These are phyloP conservation scores for Pemphredon lugubris DNA, from an alignment of 2,888 invertebrate genomes.

Conservation along the genomic window DNA sequence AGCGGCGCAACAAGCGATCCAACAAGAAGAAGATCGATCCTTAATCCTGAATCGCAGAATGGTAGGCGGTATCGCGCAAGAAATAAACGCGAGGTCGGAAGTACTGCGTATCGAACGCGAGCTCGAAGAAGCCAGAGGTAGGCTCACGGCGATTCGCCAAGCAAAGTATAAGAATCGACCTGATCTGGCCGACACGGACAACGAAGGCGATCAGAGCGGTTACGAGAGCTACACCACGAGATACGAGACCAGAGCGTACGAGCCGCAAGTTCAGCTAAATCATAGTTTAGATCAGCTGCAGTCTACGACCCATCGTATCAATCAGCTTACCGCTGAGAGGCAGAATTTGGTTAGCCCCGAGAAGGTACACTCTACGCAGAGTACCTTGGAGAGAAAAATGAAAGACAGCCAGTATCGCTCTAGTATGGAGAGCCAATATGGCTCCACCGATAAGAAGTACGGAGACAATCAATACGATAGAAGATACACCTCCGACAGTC, in stretches of 20 bases:
- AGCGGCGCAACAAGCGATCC: conserved; percentile 96
- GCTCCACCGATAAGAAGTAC: conserved; percentile 64
- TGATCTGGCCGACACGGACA: conserved; percentile 84
- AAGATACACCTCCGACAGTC: conserved; percentile 49
- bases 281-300: conserved; percentile 67
- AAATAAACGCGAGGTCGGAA: conserved; percentile 94
- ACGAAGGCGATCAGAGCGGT: conserved; percentile 83
- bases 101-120: conserved; percentile 97
- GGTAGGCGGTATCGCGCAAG: conserved; percentile 98
- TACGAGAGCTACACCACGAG: conserved; percentile 80
- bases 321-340: conserved; percentile 68
- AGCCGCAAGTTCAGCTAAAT: conserved; percentile 70
- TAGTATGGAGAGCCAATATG: conserved; percentile 65
- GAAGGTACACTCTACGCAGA: conserved; percentile 76
- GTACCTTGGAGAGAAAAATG: conserved; percentile 74
- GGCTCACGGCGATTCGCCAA: conserved; percentile 94
- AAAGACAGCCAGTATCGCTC: conserved; percentile 67
- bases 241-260: conserved; percentile 83
- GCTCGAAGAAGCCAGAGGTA: conserved; percentile 94
- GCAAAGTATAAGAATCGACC: conserved; percentile 92
- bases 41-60: conserved; percentile 94
- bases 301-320: conserved; percentile 64
- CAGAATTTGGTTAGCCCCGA: conserved; percentile 75
- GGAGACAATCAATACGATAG: conserved; percentile 60
- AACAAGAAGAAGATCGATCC: conserved; percentile 94